Evolutionary conservation across 2,797 vertebrate genomes (phyloP), one percentile per base, ranked within the genome.

Genomic region (Cuniculus paca): DNA sequence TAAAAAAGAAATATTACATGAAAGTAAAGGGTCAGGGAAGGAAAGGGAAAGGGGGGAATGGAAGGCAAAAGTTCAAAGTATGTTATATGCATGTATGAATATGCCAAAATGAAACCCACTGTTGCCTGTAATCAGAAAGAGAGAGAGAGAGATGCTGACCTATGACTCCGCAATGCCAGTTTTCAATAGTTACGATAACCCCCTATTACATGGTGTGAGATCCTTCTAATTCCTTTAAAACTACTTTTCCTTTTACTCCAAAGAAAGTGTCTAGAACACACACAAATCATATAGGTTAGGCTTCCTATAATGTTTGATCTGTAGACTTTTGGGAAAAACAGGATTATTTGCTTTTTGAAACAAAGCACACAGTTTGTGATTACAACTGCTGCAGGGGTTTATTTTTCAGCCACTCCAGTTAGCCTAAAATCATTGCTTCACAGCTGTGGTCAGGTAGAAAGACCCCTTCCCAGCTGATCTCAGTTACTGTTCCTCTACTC

Each of bases 191-290:
- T 52, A 0, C 4, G 16, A 70, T 11, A 48, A 28, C 24, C 56
- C 31, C 14, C 39, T 20, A n/a, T 26, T 39, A 78, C 28, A 28
- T 78, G 56, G 5, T 1, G 0, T 78, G 28, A 80, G 14, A 11
- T 56, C 6, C 17, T 26, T 68, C 22, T 81, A 68, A 54, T 74
- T 24, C 17, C 24, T 58, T 80, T 85, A 61, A 87, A 85, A 61
- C 31, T 34, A 52, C 26, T 87, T 83, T 90, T 26, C 24, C 22
- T 6, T 88, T 96, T 94, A 81, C 88, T 24, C 26, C 45, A 96
- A 70, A 82, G 8, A 80, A 34, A 19, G 0, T 61, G 52, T 84
- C 61, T 48, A 74, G 22, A 72, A 80, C 26, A 54, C 2, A 65
- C 10, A 31, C 4, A n/a, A n/a, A 52, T 88, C 12, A 61, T 70